A percentile compares a stretch with the other conserved stretches of the same genome.
These are phyloP conservation scores for Dicrurus megarhynchus DNA, from an alignment of 2,113 vertebrate species.

Conservation along the genomic window DNA sequence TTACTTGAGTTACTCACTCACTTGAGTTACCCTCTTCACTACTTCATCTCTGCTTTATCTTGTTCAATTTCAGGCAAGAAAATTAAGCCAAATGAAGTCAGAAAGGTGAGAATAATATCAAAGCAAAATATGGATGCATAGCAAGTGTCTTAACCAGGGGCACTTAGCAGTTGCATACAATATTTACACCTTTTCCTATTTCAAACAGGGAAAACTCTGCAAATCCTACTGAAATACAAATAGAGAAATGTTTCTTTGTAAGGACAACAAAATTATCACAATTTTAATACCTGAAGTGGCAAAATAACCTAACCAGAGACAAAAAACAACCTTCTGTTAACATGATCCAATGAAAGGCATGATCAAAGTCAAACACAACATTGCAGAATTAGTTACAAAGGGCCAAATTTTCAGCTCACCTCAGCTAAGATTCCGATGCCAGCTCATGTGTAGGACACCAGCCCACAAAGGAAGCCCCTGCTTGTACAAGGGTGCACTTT, in stretches of 20 bases:
- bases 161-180: neutral
- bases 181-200: neutral
- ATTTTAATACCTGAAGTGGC: neutral
- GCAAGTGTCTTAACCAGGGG: neutral
- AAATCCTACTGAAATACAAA: neutral
- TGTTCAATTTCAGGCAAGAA: neutral
- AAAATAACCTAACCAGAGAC: neutral
- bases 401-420: constrained; percentile 36
- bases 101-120: neutral
- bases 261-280: neutral
- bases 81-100: neutral
- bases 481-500: neutral
- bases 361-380: neutral
- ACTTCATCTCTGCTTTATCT: neutral
- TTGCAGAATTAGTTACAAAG: neutral
- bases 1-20: neutral
- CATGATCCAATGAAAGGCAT: neutral
- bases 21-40: neutral
- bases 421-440: neutral
- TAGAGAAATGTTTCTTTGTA: neutral
- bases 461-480: neutral
- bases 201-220: neutral
- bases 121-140: neutral
- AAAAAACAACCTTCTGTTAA: neutral
- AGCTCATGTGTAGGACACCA: neutral